Evolutionary conservation across 2,113 vertebrate genomes (phyloP).

Genomic region (Myiozetetes cayanensis): DNA sequence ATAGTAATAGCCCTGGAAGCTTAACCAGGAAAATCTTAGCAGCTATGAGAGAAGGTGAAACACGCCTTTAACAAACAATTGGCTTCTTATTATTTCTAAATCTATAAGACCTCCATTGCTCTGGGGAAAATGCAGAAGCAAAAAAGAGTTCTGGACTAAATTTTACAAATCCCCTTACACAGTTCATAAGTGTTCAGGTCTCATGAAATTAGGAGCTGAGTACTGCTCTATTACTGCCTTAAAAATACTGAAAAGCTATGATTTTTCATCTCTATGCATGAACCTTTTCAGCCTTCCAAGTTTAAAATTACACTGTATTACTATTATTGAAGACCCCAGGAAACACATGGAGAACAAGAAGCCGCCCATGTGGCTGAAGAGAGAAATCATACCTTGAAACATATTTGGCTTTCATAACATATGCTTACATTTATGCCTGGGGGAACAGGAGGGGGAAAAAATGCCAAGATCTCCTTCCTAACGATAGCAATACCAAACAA

Average conservation of each 20-base stretch:
- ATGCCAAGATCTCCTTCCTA: neutral
- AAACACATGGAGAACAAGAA: neutral
- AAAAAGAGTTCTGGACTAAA: neutral
- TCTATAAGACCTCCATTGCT: neutral
- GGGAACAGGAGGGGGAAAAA: fast-evolving
- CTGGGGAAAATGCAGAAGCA: neutral
- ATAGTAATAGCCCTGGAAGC: neutral
- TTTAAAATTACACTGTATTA: neutral
- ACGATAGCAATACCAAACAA: neutral
- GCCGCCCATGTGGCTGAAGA: neutral
- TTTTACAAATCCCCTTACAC: neutral
- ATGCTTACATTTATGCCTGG: neutral
- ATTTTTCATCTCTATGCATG: neutral
- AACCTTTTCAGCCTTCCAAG: neutral
- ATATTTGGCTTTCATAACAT: neutral
- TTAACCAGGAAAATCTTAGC: neutral
- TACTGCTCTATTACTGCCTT: neutral
- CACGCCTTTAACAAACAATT: neutral
- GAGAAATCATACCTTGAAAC: neutral
- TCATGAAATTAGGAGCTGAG: neutral
- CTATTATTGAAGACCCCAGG: neutral
- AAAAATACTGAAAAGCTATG: neutral
- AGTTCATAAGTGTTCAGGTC: neutral
- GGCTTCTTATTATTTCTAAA: neutral
- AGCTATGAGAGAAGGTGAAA: neutral